Evolutionary conservation across 2,888 invertebrate species (phyloP), one percentile per base, ranked within the genome.

Genomic region (Microdon myrmicae): DNA sequence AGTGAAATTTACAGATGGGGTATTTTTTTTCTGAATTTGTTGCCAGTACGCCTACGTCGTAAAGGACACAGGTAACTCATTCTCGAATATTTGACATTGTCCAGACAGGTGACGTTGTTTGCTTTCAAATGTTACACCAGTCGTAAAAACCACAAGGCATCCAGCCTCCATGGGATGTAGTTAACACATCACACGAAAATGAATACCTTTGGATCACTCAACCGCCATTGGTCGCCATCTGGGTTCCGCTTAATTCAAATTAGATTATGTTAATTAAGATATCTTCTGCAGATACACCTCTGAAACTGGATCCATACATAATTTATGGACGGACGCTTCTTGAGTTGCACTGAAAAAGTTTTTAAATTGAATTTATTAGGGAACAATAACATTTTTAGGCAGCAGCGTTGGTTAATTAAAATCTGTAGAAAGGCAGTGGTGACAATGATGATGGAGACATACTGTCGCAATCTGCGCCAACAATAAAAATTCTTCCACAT

Each of bases 181-280:
- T n/a, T n/a, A n/a, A n/a, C n/a, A n/a, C n/a, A n/a, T n/a, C n/a
- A n/a, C n/a, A n/a, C n/a, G n/a, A n/a, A n/a, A n/a, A n/a, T n/a
- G n/a, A n/a, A n/a, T n/a, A n/a, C n/a, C n/a, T n/a, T n/a, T n/a
- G n/a, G n/a, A n/a, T n/a, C n/a, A n/a, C n/a, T n/a, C n/a, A n/a
- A n/a, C n/a, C n/a, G n/a, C n/a, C n/a, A n/a, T n/a, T n/a, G n/a
- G n/a, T n/a, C n/a, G n/a, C n/a, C n/a, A n/a, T n/a, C n/a, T n/a
- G n/a, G n/a, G n/a, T n/a, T n/a, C n/a, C n/a, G 48, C 28, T 51
- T 47, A 49, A 47, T 72, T 69, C 68, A 73, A 74, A 75, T 74
- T 73, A 74, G 75, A 74, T 75, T 74, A 75, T 74, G 73, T 71
- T 74, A 75, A 74, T 74, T 74, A 73, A 71, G 73, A 56, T 47